Evolutionary conservation across 2,113 vertebrate genomes (phyloP), one percentile per base, ranked within the genome.

Genomic region (Xenotilapia leptura): DNA sequence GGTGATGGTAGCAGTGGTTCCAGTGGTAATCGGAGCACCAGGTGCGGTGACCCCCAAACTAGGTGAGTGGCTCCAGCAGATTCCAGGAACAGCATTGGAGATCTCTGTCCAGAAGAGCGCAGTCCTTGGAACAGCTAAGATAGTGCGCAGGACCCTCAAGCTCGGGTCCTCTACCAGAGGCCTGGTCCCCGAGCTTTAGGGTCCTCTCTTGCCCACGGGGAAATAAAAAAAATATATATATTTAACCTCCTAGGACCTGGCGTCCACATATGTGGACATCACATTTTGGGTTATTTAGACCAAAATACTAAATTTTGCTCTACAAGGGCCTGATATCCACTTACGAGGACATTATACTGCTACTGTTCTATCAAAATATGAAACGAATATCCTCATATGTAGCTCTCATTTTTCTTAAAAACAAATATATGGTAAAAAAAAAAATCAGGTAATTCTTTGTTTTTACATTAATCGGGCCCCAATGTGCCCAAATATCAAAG

Each of bases 321-420:
- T 54, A 21, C 21, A 54, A 54, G n/a, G 3, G 9, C n/a, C 1
- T 54, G 51, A 54, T 54, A 54, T 54, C 51, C 51, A 54, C 51
- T 54, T 12, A 54, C 10, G 3, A 54, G 51, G n/a, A 54, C 5
- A 12, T 54, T 54, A 54, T 54, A 21, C 10, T 54, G 51, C 51
- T 6, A 6, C 51, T 54, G 51, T 54, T 54, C n/a, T 0, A 11
- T 54, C n/a, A 21, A 54, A 54, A 21, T 21, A 4, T 54, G 0
- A 21, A 54, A 54, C 0, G 0, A 54, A 54, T 54, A 21, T 54
- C 51, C 51, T 45, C 13, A 45, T 14, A 45, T 45, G 13, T 45
- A 13, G 13, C 42, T 54, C n/a, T 54, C 6, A 12, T 54, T 54
- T 54, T 54, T 54, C n/a, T 21, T 12, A 12, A 54, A 21, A 54